These are phyloP conservation scores for Agapetus fuscipes DNA, from an alignment of 2,888 invertebrate genomes.

Conservation along the genomic window DNA sequence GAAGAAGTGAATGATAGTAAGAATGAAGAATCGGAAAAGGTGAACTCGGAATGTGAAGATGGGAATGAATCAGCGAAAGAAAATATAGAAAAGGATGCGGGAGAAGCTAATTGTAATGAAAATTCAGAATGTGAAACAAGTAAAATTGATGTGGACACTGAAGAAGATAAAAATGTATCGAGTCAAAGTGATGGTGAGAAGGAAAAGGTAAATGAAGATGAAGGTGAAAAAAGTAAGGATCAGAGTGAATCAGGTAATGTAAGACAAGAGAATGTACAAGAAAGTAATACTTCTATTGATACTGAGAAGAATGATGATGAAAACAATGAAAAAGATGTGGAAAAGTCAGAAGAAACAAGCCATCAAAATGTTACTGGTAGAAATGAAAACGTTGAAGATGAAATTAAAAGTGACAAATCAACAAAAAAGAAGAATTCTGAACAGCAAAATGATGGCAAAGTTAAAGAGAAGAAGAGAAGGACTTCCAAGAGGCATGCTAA, in stretches of 20 bases:
- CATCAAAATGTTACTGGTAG: neutral
- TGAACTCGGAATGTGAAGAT: too few relatives aligned
- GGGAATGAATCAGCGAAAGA: too few relatives aligned
- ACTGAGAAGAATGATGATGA: constrained; percentile 1
- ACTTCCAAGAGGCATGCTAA: neutral
- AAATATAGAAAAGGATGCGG: too few relatives aligned
- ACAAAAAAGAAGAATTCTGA: too few relatives aligned
- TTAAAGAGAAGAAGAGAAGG: neutral
- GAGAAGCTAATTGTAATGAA: too few relatives aligned
- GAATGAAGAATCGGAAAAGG: too few relatives aligned
- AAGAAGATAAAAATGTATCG: constrained; percentile 1
- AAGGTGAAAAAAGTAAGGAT: too few relatives aligned
- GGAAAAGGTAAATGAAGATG: constrained; percentile 1
- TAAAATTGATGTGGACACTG: neutral
- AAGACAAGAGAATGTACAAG: too few relatives aligned
- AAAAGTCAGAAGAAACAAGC: neutral
- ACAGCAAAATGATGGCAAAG: neutral
- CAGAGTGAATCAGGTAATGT: too few relatives aligned
- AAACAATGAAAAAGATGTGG: constrained; percentile 1
- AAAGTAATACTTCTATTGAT: too few relatives aligned
- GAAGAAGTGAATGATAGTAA: neutral
- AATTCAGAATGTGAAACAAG: too few relatives aligned
- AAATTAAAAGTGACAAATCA: too few relatives aligned
- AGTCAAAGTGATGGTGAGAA: neutral
- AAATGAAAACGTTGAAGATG: neutral